These are phyloP conservation scores for Melieria omissa DNA, from an alignment of 2,888 invertebrate species.

Conservation along the genomic window DNA sequence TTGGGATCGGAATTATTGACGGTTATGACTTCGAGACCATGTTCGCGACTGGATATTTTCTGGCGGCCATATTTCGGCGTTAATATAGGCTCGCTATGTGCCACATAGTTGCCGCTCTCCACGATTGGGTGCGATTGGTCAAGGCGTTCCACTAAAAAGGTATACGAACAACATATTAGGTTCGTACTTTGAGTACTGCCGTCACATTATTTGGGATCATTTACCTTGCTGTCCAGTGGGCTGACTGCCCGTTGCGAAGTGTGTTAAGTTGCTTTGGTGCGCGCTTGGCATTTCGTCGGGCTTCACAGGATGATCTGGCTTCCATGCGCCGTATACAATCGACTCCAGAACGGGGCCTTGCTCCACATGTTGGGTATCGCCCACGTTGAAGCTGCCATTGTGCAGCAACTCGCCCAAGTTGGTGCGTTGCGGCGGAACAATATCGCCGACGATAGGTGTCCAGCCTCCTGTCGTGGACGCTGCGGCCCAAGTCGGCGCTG, in stretches of 20 bases:
- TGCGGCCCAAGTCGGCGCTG: constrained; percentile 21
- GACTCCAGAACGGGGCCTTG: constrained; percentile 47
- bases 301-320: constrained; percentile 52
- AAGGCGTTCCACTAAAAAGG: not conserved
- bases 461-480: constrained; percentile 26
- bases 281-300: constrained; percentile 41
- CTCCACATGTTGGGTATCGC: constrained; percentile 29
- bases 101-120: not conserved
- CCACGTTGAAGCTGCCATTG: constrained; percentile 13
- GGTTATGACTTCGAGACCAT: constrained; percentile 36
- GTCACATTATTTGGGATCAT: not conserved
- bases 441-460: constrained; percentile 34
- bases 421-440: not conserved
- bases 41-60: not conserved
- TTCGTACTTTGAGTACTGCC: not conserved
- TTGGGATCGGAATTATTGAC: constrained; percentile 47
- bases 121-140: not conserved
- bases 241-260: not conserved
- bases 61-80: constrained; percentile 2
- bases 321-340: constrained; percentile 60
- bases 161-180: not conserved
- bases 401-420: constrained; percentile 30
- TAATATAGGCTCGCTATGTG: not conserved
- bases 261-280: no score
- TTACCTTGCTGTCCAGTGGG: constrained; percentile 41